Conservation (phyloP, 2,113 vertebrate genomes). For the Zosterops japonicus region DNA sequence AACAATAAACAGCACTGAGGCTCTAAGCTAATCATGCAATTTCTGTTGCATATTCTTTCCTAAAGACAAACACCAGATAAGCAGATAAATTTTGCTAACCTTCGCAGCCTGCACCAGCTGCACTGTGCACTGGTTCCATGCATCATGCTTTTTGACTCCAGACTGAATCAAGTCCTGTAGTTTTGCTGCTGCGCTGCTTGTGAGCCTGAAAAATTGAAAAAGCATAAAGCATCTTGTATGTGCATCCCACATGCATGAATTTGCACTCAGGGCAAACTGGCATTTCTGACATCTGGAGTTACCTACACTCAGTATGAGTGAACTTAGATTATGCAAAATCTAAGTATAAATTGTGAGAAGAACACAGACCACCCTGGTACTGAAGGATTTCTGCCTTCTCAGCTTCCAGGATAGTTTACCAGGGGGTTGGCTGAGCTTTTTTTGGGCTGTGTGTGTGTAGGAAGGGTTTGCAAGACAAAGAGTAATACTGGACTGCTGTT, state of each 20-base stretch:
- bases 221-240: neutral
- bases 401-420: neutral
- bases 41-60: neutral
- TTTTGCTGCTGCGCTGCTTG: slow-evolving; percentile 49
- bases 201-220: slow-evolving; percentile 60
- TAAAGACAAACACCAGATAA: neutral
- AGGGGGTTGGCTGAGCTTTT: neutral
- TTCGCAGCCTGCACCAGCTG: slow-evolving; percentile 70
- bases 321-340: neutral
- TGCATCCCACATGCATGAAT: neutral
- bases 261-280: neutral
- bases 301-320: neutral
- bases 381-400: neutral
- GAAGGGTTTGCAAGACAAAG: neutral
- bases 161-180: slow-evolving; percentile 64
- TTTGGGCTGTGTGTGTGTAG: neutral
- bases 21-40: neutral
- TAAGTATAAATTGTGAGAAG: neutral
- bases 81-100: slow-evolving; percentile 55
- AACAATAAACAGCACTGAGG: neutral
- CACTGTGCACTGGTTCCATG: slow-evolving; percentile 75
- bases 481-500: neutral
- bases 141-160: slow-evolving; percentile 56
- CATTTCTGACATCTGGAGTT: neutral
- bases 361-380: neutral